A percentile compares a stretch with the other conserved stretches of the same genome.
Evolutionary conservation across 2,113 vertebrate species (phyloP).

Genomic region (Eupsittula cactorum): DNA sequence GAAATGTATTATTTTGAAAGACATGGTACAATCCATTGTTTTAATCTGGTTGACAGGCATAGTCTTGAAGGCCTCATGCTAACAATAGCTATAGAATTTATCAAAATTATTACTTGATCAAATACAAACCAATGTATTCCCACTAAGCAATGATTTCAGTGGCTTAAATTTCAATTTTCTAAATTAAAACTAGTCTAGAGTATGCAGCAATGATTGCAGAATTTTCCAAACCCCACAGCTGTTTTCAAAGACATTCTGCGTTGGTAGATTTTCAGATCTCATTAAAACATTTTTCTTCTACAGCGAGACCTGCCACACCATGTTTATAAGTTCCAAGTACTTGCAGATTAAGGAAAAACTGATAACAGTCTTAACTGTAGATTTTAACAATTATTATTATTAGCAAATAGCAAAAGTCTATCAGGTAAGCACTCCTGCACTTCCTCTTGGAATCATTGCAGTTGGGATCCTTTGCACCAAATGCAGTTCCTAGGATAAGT

Average conservation of each 20-base stretch:
- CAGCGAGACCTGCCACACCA: background rate
- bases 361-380: background rate
- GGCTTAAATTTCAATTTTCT: background rate
- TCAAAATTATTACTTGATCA: conserved; percentile 10
- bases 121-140: background rate
- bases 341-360: background rate
- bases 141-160: background rate
- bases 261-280: background rate
- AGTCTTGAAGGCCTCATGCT: conserved; percentile 13
- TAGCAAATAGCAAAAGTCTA: background rate
- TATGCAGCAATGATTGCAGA: background rate
- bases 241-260: background rate
- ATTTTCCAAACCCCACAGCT: background rate
- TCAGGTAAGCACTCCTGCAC: background rate
- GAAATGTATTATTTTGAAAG: conserved; percentile 55
- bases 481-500: background rate
- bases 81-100: conserved; percentile 37
- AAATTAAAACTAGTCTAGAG: background rate
- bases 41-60: conserved; percentile 58
- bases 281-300: background rate
- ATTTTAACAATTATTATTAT: background rate
- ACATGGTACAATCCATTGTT: conserved; percentile 45
- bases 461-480: background rate
- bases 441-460: background rate
- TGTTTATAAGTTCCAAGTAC: background rate